A percentile compares a stretch with the other conserved stretches of the same genome.
Evolutionary conservation across 2,113 vertebrate species (phyloP).

Genomic region (Tympanuchus pallidicinctus): DNA sequence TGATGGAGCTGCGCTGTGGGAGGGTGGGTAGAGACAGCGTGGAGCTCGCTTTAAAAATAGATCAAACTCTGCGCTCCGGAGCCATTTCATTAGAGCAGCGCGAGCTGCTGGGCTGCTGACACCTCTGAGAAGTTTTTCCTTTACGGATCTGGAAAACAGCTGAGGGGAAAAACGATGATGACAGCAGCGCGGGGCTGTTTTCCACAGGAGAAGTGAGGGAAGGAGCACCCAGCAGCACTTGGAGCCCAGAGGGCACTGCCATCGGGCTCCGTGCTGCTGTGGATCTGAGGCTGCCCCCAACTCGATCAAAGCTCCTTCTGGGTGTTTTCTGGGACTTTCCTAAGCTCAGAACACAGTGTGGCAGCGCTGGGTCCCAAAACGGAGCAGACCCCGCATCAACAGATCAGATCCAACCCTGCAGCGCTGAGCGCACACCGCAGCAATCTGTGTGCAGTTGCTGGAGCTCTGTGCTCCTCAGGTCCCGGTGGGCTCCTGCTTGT

Average conservation of each 20-base stretch:
- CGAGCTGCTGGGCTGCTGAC: slow-evolving; percentile 38
- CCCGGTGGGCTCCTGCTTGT: not conserved
- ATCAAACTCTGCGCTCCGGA: slow-evolving; percentile 49
- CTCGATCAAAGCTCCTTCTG: not conserved
- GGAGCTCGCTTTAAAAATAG: slow-evolving; percentile 49
- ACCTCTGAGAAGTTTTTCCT: not conserved
- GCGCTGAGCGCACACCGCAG: not conserved
- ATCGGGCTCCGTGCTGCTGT: not conserved
- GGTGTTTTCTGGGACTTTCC: not conserved
- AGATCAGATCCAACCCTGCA: not conserved
- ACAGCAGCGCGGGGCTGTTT: not conserved
- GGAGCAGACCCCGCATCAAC: too few species aligned
- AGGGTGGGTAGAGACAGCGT: slow-evolving; percentile 45
- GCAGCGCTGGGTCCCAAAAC: not conserved
- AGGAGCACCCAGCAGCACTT: not conserved
- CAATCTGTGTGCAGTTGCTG: too few species aligned
- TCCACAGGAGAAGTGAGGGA: not conserved
- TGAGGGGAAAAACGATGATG: not conserved
- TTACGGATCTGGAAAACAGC: not conserved
- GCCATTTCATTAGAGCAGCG: slow-evolving; percentile 61
- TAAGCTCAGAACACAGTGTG: rapidly evolving
- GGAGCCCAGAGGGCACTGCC: not conserved
- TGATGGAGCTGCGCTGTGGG: not conserved
- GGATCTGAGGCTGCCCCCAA: not conserved
- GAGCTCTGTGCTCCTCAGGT: too few species aligned